phyloP scores from a whole-genome alignment of 2,113 vertebrate genomes.

The Campylomormyrus numenius region DNA sequence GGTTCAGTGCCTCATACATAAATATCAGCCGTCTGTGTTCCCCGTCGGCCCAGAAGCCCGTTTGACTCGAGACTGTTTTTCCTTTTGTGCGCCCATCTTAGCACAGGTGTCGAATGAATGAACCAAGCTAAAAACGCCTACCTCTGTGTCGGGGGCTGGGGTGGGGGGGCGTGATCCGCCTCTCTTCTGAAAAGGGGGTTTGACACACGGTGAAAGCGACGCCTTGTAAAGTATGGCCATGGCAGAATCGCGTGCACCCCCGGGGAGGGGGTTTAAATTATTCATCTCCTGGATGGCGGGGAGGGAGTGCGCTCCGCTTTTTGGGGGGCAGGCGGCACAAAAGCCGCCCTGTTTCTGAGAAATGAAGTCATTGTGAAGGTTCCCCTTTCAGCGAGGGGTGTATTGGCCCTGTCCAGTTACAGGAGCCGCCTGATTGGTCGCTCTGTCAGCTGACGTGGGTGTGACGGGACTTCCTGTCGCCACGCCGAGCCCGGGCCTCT shows the following conservation, averaged over 20 bases:
- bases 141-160: background rate
- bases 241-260: background rate
- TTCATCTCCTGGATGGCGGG: background rate
- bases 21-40: background rate
- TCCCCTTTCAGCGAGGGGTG: background rate
- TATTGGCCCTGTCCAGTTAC: background rate
- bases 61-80: background rate
- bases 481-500: background rate
- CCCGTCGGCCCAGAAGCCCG: background rate
- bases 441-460: background rate
- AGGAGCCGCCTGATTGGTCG: background rate
- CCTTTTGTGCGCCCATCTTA: background rate
- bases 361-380: background rate
- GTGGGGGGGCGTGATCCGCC: background rate
- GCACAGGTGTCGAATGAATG: background rate
- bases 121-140: background rate
- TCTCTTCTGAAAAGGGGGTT: background rate
- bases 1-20: background rate
- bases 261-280: background rate
- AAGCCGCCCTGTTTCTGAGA: background rate
- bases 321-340: background rate
- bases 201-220: background rate
- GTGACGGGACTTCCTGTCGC: background rate
- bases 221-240: background rate
- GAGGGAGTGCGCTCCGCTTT: background rate